Evolutionary conservation across 2,888 invertebrate species (phyloP).

Genomic region (Machimus rusticus): DNA sequence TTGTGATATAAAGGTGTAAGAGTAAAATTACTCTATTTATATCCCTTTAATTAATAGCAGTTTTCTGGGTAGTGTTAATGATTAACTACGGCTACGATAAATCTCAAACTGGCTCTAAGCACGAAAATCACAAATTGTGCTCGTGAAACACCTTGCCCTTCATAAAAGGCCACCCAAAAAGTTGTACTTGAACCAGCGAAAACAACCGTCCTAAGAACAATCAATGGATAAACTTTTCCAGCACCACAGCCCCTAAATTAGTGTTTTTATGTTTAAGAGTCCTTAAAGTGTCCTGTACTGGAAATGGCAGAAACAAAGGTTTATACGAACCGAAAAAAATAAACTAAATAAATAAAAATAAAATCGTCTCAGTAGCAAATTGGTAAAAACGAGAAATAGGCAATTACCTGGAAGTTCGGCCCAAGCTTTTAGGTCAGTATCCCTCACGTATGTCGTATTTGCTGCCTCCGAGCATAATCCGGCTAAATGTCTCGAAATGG

Average conservation of each 20-base stretch:
- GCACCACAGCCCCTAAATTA: neutral
- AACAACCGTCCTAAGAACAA: neutral
- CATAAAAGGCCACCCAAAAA: neutral
- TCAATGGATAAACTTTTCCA: neutral
- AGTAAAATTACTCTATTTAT: neutral
- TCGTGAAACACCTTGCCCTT: neutral
- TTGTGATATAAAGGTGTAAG: neutral
- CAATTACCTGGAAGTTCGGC: constrained; percentile 74
- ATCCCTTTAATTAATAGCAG: neutral
- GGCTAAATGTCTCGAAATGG: constrained; percentile 78
- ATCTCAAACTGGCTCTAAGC: neutral
- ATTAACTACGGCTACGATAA: neutral
- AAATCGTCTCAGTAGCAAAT: neutral
- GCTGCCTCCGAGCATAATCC: constrained; percentile 80
- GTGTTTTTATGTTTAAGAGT: neutral
- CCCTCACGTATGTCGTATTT: constrained; percentile 78
- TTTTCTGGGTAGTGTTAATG: neutral
- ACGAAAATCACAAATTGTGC: neutral
- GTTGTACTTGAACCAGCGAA: neutral
- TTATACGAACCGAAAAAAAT: neutral
- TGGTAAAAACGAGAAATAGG: neutral
- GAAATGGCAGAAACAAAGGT: neutral
- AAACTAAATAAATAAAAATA: neutral
- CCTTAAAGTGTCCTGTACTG: neutral
- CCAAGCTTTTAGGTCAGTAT: constrained; percentile 82